Base-by-base conservation (phyloP, 2,888 invertebrate genomes). In the Omphaloscelis lunosa region DNA sequence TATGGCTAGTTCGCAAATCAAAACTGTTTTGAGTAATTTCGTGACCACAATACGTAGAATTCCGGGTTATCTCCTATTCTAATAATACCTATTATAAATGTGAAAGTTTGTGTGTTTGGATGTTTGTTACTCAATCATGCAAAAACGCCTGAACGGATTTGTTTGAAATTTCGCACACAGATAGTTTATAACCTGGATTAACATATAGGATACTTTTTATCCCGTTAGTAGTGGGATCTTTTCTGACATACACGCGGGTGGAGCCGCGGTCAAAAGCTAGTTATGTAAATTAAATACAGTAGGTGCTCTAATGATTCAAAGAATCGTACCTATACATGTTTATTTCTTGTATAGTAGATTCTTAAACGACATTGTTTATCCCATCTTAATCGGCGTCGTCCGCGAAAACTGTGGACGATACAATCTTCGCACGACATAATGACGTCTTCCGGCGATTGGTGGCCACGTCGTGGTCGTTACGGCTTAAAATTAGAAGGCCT, bases 401-500 rank as follows among this genome's bases (percentile, higher is more conserved):
- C 15, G 59, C 23, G n/a, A 58, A 15, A 72, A 80, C 45, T 41
- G 45, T 34, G 17, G 23, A 62, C 17, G 83, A 77, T 76, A 71
- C 58, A 77, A 83, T 85, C 75, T 59, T 51, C 53, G 48, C 67
- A 34, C 66, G 39, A 66, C 62, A 45, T 86, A 72, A 84, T 85
- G 63, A 63, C 74, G 41, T 58, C 82, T 83, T 84, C 84, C 84
- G 86, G 79, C 62, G 70, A 70, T 78, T 77, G 82, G 9, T 27
- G 34, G 29, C 34, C 23, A 84, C 59, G 70, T 68, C 72, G 70
- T 34, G n/a, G 51, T 76, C 27, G 70, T 84, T 73, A 80, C 17
- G 34, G 45, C 68, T 62, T 29, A 69, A 71, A 62, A 59, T 62
- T 68, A 45, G 23, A 69, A 77, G 65, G 48, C 48, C 53, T 62